phyloP scores from a whole-genome alignment of 2,888 invertebrate species.

The Bombylius discolor region DNA sequence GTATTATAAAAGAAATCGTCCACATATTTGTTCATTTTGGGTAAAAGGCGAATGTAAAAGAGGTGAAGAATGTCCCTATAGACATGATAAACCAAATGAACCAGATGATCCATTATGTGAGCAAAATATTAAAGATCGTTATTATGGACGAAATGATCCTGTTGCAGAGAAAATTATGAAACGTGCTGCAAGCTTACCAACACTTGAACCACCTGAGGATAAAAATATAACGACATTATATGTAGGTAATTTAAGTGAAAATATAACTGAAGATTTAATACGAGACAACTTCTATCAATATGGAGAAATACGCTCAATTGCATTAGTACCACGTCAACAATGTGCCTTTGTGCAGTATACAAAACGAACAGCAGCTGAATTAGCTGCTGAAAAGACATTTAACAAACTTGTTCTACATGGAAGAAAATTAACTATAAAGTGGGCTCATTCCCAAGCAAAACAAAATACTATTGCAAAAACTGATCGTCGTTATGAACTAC shows the following conservation, averaged over 20 bases:
- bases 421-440: constrained; percentile 88
- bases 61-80: constrained; percentile 87
- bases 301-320: constrained; percentile 91
- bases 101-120: constrained; percentile 87
- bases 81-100: constrained; percentile 88
- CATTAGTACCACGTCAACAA: constrained; percentile 82
- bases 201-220: constrained; percentile 90
- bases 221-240: constrained; percentile 92
- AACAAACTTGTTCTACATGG: constrained; percentile 77
- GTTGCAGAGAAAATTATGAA: constrained; percentile 84
- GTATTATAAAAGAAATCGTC: constrained; percentile 81
- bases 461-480: constrained; percentile 41
- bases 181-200: constrained; percentile 83
- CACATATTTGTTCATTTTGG: constrained; percentile 92
- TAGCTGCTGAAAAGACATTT: constrained; percentile 90
- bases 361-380: constrained; percentile 75
- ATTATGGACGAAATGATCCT: constrained; percentile 86
- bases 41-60: constrained; percentile 89
- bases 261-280: constrained; percentile 78
- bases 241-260: constrained; percentile 87
- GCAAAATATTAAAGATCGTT: constrained; percentile 83
- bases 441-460: constrained; percentile 91
- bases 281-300: constrained; percentile 97
- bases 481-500: constrained; percentile 50
- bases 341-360: constrained; percentile 98